phyloP scores from a whole-genome alignment of 92 coral and sea anemone genomes.

The Hydrozoanthus gracilis region DNA sequence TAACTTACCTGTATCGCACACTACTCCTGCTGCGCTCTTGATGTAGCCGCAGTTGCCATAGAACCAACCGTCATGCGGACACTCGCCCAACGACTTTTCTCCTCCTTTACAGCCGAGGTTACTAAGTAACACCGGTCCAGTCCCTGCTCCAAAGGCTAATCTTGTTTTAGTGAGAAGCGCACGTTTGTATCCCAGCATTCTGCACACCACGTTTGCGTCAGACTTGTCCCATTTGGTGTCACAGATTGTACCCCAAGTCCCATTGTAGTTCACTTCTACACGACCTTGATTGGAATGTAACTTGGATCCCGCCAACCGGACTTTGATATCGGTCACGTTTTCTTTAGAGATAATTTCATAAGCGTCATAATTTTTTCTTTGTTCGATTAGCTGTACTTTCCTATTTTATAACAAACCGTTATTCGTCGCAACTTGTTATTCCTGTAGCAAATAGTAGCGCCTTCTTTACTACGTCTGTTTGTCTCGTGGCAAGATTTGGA shows the following conservation, averaged over 20 bases:
- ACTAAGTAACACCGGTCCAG: not conserved
- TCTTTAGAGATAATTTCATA: not conserved
- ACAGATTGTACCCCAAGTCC: not conserved
- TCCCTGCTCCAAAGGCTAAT: not conserved
- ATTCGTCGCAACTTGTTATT: not conserved
- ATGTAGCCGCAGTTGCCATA: not conserved
- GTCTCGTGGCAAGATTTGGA: not conserved
- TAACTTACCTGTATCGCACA: not conserved
- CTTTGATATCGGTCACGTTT: not conserved
- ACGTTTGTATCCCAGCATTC: not conserved
- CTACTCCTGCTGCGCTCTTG: not conserved
- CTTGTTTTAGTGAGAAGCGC: not conserved
- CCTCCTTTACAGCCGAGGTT: not conserved
- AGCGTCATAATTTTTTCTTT: not conserved
- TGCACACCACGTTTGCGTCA: not conserved
- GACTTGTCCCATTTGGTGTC: not conserved
- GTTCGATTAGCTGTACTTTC: no score
- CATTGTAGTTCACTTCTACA: not conserved
- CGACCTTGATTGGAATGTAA: not conserved
- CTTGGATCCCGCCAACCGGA: not conserved
- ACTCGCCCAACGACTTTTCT: not conserved
- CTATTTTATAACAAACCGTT: not conserved
- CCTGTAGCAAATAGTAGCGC: no score
- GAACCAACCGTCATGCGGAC: conserved; percentile 1
- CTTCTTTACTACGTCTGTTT: not conserved